A percentile compares a stretch with the other conserved stretches of the same genome.
phyloP scores from a whole-genome alignment of 2,797 vertebrate species.

The Acanthopagrus latus region DNA sequence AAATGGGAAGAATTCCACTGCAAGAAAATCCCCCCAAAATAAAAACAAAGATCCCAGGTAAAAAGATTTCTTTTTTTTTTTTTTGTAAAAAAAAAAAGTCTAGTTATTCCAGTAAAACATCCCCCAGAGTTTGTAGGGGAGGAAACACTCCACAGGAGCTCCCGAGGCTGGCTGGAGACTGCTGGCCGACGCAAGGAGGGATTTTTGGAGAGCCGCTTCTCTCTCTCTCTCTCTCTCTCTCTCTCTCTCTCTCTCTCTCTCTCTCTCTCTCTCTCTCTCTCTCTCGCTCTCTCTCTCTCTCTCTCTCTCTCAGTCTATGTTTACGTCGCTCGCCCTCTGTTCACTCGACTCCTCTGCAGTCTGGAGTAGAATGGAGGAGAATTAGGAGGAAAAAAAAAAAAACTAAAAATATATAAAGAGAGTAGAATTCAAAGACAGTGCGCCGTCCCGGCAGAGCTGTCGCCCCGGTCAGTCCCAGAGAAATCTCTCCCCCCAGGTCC shows the following conservation, averaged over 20 bases:
- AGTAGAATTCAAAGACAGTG: not conserved
- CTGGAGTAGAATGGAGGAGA: not conserved
- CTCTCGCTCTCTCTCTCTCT: constrained; percentile 7
- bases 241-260: not conserved
- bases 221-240: constrained; percentile 10
- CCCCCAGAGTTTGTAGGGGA: constrained; percentile 13
- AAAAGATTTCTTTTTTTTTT: not conserved
- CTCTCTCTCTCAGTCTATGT: constrained; percentile 22
- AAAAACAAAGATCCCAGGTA: constrained; percentile 40
- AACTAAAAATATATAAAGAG: too few species aligned
- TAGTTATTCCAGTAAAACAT: constrained; percentile 42
- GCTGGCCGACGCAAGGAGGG: not conserved
- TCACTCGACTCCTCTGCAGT: constrained; percentile 52
- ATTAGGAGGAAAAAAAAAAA: not conserved
- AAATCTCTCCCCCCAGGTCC: constrained; percentile 5
- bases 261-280: constrained; percentile 12
- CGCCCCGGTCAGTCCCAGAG: constrained; percentile 27
- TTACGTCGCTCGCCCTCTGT: constrained; percentile 40
- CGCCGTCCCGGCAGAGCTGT: constrained; percentile 22
- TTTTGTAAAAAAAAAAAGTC: constrained; percentile 44
- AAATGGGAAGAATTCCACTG: constrained; percentile 63
- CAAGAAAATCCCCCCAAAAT: constrained; percentile 15
- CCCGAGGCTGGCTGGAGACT: not conserved
- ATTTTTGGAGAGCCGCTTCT: not conserved
- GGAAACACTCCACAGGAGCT: constrained; percentile 11